These are phyloP conservation scores for Aphelocoma coerulescens DNA, from an alignment of 2,113 vertebrate species.

Conservation along the genomic window DNA sequence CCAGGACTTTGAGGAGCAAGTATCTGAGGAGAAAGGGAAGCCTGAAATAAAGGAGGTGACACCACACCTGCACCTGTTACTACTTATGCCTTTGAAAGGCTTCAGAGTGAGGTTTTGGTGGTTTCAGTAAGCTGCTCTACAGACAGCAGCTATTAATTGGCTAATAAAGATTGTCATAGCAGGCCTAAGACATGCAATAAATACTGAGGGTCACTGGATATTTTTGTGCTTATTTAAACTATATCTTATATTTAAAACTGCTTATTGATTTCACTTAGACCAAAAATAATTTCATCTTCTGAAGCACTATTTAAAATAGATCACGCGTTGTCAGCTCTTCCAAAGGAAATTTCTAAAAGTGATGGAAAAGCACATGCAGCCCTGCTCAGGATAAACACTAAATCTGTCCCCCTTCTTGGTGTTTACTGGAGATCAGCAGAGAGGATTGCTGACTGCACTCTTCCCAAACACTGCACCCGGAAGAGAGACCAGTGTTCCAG, in stretches of 20 bases:
- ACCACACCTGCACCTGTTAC: not conserved
- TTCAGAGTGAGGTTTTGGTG: not conserved
- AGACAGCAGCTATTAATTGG: not conserved
- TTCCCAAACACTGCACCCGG: not conserved
- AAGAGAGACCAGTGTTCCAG: not conserved
- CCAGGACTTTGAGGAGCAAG: not conserved
- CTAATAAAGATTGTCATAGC: not conserved
- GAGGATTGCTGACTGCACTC: not conserved
- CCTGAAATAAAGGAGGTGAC: not conserved
- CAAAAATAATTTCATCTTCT: conserved; percentile 54
- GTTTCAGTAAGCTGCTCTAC: not conserved
- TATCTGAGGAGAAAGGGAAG: not conserved
- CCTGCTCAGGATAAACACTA: not conserved
- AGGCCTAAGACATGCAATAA: not conserved
- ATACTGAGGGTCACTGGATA: not conserved
- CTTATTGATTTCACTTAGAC: conserved; percentile 44
- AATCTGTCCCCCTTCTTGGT: not conserved
- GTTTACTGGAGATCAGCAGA: not conserved
- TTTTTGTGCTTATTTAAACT: conserved; percentile 3
- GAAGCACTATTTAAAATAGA: conserved; percentile 56
- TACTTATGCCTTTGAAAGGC: not conserved
- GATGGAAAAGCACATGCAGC: not conserved
- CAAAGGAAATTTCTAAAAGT: conserved; percentile 33
- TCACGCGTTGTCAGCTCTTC: not conserved
- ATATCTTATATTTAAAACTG: conserved; percentile 9